phyloP scores from a whole-genome alignment of 2,888 invertebrate genomes.

The Drosophila quinaria region DNA sequence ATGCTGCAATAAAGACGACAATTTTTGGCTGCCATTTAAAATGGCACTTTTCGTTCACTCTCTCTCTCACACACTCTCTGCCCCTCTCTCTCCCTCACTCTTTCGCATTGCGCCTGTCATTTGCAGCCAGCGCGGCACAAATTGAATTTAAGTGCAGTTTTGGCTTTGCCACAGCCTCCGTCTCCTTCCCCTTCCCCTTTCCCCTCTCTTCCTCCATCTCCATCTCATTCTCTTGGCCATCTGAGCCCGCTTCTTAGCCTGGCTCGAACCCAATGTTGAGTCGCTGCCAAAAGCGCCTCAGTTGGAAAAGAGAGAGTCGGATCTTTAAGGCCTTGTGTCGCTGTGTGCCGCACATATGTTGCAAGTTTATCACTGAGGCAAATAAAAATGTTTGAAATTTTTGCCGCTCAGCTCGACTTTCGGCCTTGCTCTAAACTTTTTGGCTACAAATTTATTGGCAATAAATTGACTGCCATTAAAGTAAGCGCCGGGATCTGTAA shows the following conservation, averaged over 20 bases:
- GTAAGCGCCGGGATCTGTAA: constrained; percentile 50
- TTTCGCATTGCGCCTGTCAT: constrained; percentile 65
- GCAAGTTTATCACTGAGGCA: constrained; percentile 78
- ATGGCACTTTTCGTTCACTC: constrained; percentile 62
- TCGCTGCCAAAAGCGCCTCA: constrained; percentile 65
- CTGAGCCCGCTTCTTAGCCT: constrained; percentile 30
- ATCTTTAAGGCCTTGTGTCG: constrained; percentile 18
- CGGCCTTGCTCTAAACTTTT: constrained; percentile 80
- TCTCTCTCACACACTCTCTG: background rate
- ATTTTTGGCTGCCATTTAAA: constrained; percentile 80
- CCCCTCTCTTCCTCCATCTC: no score
- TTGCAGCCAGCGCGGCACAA: constrained; percentile 75
- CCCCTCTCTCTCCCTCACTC: background rate
- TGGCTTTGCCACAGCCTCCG: constrained; percentile 56
- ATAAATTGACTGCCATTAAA: constrained; percentile 81
- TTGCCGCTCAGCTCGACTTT: constrained; percentile 33
- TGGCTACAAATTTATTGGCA: constrained; percentile 82
- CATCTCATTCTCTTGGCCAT: background rate
- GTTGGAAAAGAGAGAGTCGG: constrained; percentile 24
- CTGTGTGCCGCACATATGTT: constrained; percentile 66
- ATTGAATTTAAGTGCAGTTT: constrained; percentile 81
- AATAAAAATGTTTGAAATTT: constrained; percentile 71
- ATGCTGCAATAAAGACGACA: constrained; percentile 78
- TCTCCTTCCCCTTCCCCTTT: background rate
- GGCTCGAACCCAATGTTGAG: constrained; percentile 52